Conservation (phyloP, 2,113 vertebrate genomes). For the Empidonax alnorum region DNA sequence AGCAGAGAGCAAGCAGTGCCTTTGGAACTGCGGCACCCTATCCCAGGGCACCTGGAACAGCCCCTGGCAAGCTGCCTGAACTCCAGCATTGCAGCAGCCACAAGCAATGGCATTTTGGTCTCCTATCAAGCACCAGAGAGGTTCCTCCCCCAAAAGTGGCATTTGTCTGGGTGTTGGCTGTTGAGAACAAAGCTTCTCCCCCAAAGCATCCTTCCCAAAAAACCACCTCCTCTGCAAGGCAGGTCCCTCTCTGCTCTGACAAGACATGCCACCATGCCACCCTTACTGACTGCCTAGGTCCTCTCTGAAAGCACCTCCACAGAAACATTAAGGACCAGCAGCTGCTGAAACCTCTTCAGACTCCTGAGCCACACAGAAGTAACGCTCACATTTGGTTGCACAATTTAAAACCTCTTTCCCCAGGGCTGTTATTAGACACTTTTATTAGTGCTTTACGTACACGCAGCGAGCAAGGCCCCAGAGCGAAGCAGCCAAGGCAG, state of each 20-base stretch:
- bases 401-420: neutral
- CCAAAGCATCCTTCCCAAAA: neutral
- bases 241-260: neutral
- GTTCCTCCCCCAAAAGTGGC: neutral
- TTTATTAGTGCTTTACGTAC: neutral
- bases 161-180: neutral
- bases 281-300: neutral
- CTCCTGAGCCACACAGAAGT: neutral
- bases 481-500: neutral
- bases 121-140: neutral
- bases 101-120: neutral
- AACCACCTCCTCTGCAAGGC: rapidly evolving
- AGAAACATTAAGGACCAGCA: neutral
- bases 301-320: neutral
- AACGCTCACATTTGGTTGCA: neutral
- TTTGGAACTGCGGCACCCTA: neutral
- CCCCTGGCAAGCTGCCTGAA: neutral
- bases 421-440: neutral
- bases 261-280: neutral
- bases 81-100: neutral
- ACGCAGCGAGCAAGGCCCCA: neutral
- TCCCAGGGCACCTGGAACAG: neutral
- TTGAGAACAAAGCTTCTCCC: neutral
- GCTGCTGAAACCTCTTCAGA: neutral
- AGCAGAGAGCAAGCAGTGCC: neutral